Evolutionary conservation across 2,888 invertebrate genomes (phyloP).

Genomic region (Spodoptera picta): DNA sequence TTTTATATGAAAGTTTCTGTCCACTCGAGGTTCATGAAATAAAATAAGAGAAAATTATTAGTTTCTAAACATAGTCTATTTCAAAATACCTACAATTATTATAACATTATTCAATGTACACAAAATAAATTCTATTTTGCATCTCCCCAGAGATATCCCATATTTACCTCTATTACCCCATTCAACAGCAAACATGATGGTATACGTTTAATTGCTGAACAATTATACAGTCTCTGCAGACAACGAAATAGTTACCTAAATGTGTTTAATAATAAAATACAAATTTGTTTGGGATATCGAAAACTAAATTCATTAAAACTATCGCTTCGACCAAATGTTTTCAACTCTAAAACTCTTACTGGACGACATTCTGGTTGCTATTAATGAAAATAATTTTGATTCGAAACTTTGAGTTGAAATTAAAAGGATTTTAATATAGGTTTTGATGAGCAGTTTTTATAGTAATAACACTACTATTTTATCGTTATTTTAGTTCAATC

Average conservation of each 20-base stretch:
- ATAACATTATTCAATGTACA: no score
- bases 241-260: constrained; percentile 19
- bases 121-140: constrained; percentile 18
- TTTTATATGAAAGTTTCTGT: no score
- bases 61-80: no score
- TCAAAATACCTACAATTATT: no score
- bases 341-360: constrained; percentile 29
- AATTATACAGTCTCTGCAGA: constrained; percentile 22
- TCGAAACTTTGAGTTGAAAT: neutral
- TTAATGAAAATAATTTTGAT: constrained; percentile 31
- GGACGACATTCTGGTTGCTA: constrained; percentile 24
- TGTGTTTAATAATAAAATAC: constrained; percentile 35
- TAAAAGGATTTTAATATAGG: neutral
- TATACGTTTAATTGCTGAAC: constrained; percentile 36
- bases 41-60: no score
- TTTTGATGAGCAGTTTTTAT: neutral
- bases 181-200: constrained; percentile 24
- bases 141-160: constrained; percentile 23
- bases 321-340: constrained; percentile 51
- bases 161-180: constrained; percentile 19
- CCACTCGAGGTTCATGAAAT: no score
- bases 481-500: no score
- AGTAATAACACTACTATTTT: no score
- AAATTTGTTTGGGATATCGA: constrained; percentile 28
- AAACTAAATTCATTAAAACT: constrained; percentile 64